These are phyloP conservation scores for Glossosoma conforme DNA, from an alignment of 1,140 invertebrate species.

Conservation along the genomic window DNA sequence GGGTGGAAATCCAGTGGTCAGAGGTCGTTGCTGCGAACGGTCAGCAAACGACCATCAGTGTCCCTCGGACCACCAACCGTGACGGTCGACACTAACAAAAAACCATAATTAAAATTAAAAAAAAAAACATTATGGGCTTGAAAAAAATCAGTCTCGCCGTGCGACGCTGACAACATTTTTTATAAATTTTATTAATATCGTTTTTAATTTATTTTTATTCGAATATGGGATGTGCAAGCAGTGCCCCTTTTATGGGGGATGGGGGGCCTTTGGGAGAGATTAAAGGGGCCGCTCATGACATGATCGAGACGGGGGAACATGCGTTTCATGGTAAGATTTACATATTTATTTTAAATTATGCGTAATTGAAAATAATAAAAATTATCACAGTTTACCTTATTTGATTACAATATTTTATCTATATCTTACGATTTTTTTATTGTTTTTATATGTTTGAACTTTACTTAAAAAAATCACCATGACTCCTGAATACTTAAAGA, in stretches of 20 bases:
- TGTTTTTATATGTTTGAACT: too few species aligned
- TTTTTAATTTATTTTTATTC: background rate
- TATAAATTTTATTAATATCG: background rate
- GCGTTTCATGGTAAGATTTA: conserved; percentile 28
- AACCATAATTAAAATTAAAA: background rate
- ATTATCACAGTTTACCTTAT: too few species aligned
- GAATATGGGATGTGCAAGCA: conserved; percentile 29
- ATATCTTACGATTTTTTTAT: too few species aligned
- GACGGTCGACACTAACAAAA: background rate
- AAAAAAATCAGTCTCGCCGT: background rate
- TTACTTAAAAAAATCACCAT: too few species aligned
- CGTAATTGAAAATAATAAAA: too few species aligned
- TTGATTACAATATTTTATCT: too few species aligned
- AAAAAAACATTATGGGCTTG: background rate
- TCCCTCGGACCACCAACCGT: too few species aligned
- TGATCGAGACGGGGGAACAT: conserved; percentile 28
- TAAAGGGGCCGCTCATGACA: conserved; percentile 23
- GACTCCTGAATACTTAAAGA: too few species aligned
- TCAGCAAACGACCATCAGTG: too few species aligned
- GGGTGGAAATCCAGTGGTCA: too few species aligned
- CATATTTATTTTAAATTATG: too few species aligned
- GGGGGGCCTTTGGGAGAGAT: conserved; percentile 27
- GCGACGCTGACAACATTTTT: background rate
- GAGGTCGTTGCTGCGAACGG: too few species aligned
- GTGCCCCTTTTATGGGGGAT: conserved; percentile 30